Percentiles rank a stretch among this genome's conserved stretches.
These are phyloP conservation scores for Macroglossus sobrinus DNA, from an alignment of 2,113 vertebrate genomes.

Conservation along the genomic window DNA sequence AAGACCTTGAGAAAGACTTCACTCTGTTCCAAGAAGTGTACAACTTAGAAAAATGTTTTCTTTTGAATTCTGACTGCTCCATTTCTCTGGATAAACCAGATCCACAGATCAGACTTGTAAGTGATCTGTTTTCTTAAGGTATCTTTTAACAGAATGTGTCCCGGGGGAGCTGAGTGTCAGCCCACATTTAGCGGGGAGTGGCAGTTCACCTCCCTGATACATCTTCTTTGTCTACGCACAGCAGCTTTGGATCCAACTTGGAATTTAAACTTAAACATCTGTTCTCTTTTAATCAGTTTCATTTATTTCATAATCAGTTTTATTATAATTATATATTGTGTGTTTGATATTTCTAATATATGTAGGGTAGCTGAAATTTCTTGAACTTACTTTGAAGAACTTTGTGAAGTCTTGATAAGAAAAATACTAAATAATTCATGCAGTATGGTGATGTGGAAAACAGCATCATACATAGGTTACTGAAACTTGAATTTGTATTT, in stretches of 20 bases:
- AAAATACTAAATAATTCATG: not conserved
- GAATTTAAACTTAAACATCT: not conserved
- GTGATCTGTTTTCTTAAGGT: conserved; percentile 33
- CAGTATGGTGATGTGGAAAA: not conserved
- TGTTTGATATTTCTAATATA: conserved; percentile 2
- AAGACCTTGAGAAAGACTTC: conserved; percentile 28
- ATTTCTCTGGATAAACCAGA: conserved; percentile 19
- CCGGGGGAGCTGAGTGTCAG: not conserved
- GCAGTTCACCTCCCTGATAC: not conserved
- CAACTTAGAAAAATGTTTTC: conserved; percentile 21
- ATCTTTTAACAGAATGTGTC: not conserved
- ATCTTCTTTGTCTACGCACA: not conserved
- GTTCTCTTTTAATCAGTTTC: not conserved
- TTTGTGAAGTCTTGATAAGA: conserved; percentile 3
- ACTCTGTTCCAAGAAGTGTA: not conserved
- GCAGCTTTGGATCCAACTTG: not conserved
- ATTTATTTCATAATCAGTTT: not conserved
- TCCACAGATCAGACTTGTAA: conserved; percentile 25
- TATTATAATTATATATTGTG: not conserved
- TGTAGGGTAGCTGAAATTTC: not conserved
- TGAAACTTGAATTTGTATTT: conserved; percentile 17
- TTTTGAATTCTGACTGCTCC: not conserved
- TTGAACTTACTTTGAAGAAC: conserved; percentile 1
- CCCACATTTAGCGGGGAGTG: not conserved
- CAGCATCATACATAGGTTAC: not conserved